Base-by-base conservation (phyloP, 2,888 invertebrate species). In the Nomada flava region DNA sequence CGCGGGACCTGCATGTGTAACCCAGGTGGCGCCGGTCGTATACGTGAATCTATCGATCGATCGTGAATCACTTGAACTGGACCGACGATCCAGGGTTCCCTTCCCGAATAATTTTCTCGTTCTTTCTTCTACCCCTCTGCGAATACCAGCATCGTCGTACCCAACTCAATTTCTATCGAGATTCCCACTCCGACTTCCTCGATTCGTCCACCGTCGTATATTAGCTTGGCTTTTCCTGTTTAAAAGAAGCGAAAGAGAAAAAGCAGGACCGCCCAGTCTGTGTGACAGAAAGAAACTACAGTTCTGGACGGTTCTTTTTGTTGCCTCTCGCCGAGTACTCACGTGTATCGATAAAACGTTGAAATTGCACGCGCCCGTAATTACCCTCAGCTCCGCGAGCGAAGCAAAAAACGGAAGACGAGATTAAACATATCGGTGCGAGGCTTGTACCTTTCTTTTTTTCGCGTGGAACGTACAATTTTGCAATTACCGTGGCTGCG, bases 31-130 rank as follows among this genome's bases (percentile, higher is more conserved):
- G 88, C 86, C 81, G 71, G 65, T 77, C 62, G 50, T 9, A 50
- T 64, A 62, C 52, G 70, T 84, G 79, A 86, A 88, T 88, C 88
- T 76, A 84, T 86, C 86, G 84, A 88, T 88, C 83, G 85, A 86
- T 87, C 86, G 82, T 86, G 85, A 86, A 87, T 88, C 87, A 84
- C 69, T 78, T 36, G 53, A 62, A 68, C 64, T 59, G 64, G 26
- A 63, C 44, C 75, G 76, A 53, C 68, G 72, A 36, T 36, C 36
- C 36, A 36, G 36, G 36, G 59, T 23, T 64, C 60, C 60, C 26
- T 52, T 59, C 63, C 63, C 59, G 20, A 44, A 69, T 70, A 72
- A 83, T 84, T 83, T 82, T 76, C 81, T 78, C 83, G 65, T 77
- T 69, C 59, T 44, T 15, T 18, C 44, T 11, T 18, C 50, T 26